Evolutionary conservation across 2,113 vertebrate species (phyloP).

Genomic region (Cichladusa arquata): DNA sequence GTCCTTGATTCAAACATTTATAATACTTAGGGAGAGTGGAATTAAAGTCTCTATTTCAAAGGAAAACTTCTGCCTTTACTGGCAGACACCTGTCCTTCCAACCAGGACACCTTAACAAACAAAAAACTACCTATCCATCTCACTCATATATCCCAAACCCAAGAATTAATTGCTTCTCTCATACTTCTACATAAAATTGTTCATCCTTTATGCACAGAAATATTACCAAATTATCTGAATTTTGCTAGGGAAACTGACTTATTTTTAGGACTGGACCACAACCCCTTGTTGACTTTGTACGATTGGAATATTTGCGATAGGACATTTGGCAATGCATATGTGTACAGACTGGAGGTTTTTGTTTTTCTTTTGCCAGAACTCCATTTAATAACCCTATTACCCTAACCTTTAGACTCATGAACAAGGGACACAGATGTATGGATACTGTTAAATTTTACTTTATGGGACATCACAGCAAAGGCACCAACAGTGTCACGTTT

Average conservation of each 20-base stretch:
- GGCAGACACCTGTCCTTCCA: no score
- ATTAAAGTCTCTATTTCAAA: no score
- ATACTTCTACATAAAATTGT: background rate
- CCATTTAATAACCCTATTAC: background rate
- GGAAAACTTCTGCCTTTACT: no score
- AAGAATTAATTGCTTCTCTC: background rate
- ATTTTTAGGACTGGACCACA: background rate
- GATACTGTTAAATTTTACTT: background rate
- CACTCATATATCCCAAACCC: background rate
- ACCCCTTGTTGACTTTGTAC: background rate
- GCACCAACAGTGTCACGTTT: rapidly evolving
- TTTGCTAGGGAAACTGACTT: background rate
- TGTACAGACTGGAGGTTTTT: background rate
- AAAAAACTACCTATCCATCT: background rate
- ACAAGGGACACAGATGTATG: rapidly evolving
- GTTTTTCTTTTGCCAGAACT: background rate
- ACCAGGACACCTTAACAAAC: no score
- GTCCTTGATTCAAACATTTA: no score
- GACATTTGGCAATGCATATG: background rate
- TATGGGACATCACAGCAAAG: background rate
- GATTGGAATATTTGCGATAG: background rate
- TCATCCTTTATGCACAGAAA: background rate
- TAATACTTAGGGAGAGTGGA: no score
- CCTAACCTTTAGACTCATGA: background rate
- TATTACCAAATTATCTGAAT: background rate